phyloP scores from a whole-genome alignment of 2,888 invertebrate species.

The Acrobasis consociella region DNA sequence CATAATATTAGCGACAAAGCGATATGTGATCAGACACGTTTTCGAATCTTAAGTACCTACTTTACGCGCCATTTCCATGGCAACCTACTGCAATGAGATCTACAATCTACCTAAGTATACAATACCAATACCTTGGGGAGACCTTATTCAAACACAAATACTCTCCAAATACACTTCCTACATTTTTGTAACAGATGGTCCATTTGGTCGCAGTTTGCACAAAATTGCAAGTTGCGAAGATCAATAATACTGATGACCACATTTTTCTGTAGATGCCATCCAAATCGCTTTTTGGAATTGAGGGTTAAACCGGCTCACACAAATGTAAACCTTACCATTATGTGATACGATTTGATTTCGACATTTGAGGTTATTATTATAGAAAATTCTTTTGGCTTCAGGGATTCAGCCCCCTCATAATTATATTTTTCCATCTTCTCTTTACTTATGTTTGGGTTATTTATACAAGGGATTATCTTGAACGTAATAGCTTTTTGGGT shows the following conservation, averaged over 20 bases:
- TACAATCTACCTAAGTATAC: not conserved
- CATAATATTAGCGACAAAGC: too few species aligned
- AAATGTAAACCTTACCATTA: conserved; percentile 3
- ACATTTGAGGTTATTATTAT: not conserved
- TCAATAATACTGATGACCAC: conserved; percentile 14
- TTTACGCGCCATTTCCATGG: too few species aligned
- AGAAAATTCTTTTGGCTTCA: conserved; percentile 7
- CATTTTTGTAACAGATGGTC: conserved; percentile 14
- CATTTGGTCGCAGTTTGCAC: conserved; percentile 19
- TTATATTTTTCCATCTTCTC: conserved; percentile 3
- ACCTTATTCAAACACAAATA: not conserved
- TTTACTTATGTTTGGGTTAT: not conserved
- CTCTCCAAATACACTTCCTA: conserved; percentile 2
- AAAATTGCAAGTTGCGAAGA: conserved; percentile 12
- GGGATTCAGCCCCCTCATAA: conserved; percentile 13
- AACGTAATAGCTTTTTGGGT: not conserved
- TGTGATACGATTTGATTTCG: not conserved
- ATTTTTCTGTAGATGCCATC: conserved; percentile 18
- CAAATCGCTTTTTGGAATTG: conserved; percentile 12
- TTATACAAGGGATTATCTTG: not conserved
- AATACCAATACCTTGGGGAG: not conserved
- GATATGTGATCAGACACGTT: too few species aligned
- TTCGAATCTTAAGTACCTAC: too few species aligned
- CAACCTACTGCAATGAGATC: too few species aligned
- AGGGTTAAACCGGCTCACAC: not conserved